Evolutionary conservation across 2,113 vertebrate genomes (phyloP), one percentile per base, ranked within the genome.

Genomic region (Sporophila hypoxantha): DNA sequence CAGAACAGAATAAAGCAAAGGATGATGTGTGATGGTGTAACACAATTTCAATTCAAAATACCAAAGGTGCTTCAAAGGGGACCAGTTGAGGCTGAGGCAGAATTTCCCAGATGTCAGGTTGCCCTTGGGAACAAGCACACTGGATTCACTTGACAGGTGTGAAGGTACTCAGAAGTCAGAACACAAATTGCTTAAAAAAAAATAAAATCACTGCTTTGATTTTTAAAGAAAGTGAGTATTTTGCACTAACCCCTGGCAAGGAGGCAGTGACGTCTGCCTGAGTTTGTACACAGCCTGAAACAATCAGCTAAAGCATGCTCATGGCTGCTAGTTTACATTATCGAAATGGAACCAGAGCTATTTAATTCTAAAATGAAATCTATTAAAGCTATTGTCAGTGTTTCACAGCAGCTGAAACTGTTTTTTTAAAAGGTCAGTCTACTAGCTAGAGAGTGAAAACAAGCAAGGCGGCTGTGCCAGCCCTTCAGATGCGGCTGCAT

Each of bases 71-170:
- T 66, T 89, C 21, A 2, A 41, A 91, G 69, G 80, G 80, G 80
- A 75, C 85, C 21, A 19, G 74, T 53, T 27, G 13, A 67, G 67
- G 84, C 90, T 80, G 81, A 87, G 56, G 81, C 62, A 80, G 83
- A 85, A 68, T 91, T 83, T 92, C 92, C 92, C 91, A 91, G 88
- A 85, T 91, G 94, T 76, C 88, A 62, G 55, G n/a, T n/a, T 86
- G 60, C 94, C 88, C 87, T 78, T 4, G 88, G 88, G 91, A 93
- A 42, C 2, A 7, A 78, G 41, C 70, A 75, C 53, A 26, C 77
- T 66, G 89, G 74, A 81, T 75, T 81, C 50, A 78, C n/a, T 71
- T 93, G 91, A 73, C 91, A 89, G 92, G 92, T 90, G 85, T 68
- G 93, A 85, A 82, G 82, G 87, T 70, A 85, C 71, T 79, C 87